Evolutionary conservation across 2,113 vertebrate genomes (phyloP).

Genomic region (Oreocharis arfaki): DNA sequence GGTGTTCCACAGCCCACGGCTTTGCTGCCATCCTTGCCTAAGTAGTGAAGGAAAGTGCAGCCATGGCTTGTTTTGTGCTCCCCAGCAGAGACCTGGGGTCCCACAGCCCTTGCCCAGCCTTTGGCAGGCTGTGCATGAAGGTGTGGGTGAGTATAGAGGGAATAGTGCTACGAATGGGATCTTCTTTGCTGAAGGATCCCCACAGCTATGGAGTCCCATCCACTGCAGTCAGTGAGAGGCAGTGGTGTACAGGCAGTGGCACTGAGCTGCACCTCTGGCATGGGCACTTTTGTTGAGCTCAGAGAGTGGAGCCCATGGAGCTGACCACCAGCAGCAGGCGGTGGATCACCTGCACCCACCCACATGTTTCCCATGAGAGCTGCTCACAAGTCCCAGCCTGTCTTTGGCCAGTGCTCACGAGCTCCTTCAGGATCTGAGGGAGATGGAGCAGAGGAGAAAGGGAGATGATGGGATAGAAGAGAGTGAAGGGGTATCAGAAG

Average conservation of each 20-base stretch:
- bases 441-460: not conserved
- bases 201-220: not conserved
- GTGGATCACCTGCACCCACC: rapidly evolving
- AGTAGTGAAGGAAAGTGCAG: not conserved
- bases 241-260: rapidly evolving
- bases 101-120: not conserved
- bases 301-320: not conserved
- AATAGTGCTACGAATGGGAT: not conserved
- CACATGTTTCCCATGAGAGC: not conserved
- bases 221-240: not conserved
- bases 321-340: not conserved
- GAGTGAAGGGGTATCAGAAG: not conserved
- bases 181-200: not conserved
- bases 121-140: not conserved
- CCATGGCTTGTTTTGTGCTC: not conserved
- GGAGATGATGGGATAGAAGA: not conserved
- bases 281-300: not conserved
- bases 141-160: not conserved
- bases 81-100: not conserved
- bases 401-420: not conserved
- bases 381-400: not conserved
- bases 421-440: not conserved
- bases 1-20: not conserved
- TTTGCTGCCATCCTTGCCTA: not conserved
- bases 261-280: not conserved